phyloP scores from a whole-genome alignment of 2,113 vertebrate species.

The Oncorhynchus mykiss region DNA sequence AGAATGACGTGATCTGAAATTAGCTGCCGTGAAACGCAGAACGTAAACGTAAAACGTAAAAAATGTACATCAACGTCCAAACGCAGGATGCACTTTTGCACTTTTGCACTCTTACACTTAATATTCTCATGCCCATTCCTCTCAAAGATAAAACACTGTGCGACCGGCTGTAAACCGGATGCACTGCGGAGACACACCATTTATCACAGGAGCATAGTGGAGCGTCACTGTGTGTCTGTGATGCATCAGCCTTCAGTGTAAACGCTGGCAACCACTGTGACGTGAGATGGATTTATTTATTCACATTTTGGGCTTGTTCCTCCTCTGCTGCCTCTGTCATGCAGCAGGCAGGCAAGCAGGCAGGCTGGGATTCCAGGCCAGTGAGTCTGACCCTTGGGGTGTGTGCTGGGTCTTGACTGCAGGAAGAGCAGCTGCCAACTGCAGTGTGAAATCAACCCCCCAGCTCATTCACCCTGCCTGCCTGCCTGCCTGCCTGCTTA shows the following conservation, averaged over 20 bases:
- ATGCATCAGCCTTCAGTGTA: background rate
- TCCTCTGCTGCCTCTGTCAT: background rate
- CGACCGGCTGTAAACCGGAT: background rate
- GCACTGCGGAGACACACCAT: background rate
- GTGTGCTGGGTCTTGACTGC: conserved; percentile 3
- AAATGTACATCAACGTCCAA: background rate
- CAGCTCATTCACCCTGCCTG: conserved; percentile 16
- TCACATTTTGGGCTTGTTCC: conserved; percentile 4
- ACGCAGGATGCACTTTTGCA: background rate
- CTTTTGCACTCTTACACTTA: background rate
- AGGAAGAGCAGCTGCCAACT: conserved; percentile 28
- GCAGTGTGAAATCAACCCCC: conserved; percentile 39
- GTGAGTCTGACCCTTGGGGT: conserved; percentile 14
- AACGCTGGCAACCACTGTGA: background rate
- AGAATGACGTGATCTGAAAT: background rate
- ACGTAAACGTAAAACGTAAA: too few species aligned
- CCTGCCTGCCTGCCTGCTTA: background rate
- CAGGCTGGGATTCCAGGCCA: conserved; percentile 21
- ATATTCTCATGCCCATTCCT: background rate
- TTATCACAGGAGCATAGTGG: background rate
- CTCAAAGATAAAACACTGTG: background rate
- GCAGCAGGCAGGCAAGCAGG: conserved; percentile 3
- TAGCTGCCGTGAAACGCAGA: background rate
- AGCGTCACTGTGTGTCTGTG: conserved; percentile 2
- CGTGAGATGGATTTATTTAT: conserved; percentile 7